Evolutionary conservation across 2,888 invertebrate genomes (phyloP).

Genomic region (Agriopis leucophaearia): DNA sequence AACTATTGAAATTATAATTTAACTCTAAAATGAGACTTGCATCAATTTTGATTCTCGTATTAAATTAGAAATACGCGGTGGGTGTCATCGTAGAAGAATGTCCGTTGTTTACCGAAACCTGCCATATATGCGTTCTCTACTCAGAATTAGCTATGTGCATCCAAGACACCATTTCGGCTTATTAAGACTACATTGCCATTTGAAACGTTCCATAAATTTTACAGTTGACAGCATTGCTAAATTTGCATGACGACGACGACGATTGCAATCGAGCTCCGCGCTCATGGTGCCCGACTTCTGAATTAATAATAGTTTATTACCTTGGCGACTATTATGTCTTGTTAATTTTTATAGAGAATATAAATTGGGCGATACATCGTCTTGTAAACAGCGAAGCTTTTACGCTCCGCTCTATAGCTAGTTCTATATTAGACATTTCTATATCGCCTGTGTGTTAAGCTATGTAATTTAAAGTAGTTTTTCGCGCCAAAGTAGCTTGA

Average conservation of each 20-base stretch:
- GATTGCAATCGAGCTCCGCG: conserved; percentile 58
- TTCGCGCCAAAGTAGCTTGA: no score
- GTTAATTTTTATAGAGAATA: conserved; percentile 44
- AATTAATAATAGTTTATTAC: conserved; percentile 56
- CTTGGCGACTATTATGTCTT: conserved; percentile 43
- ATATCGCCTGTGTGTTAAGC: no score
- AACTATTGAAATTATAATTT: no score
- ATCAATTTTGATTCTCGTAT: no score
- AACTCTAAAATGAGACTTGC: no score
- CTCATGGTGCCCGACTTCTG: conserved; percentile 53
- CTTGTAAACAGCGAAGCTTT: conserved; percentile 19
- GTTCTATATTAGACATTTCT: not conserved
- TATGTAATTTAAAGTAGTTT: no score
- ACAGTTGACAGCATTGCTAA: conserved; percentile 67
- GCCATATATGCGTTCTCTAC: conserved; percentile 45
- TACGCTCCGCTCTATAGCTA: conserved; percentile 11
- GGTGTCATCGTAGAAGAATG: conserved; percentile 13
- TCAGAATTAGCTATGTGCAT: conserved; percentile 49
- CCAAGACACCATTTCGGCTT: conserved; percentile 58
- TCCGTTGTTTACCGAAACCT: conserved; percentile 29
- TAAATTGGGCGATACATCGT: conserved; percentile 43
- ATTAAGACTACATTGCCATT: conserved; percentile 65
- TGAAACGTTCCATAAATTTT: conserved; percentile 70
- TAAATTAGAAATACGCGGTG: not conserved
- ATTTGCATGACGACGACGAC: conserved; percentile 71